Conservation (phyloP, 1,140 invertebrate species). For the Drosophila arizonae region DNA sequence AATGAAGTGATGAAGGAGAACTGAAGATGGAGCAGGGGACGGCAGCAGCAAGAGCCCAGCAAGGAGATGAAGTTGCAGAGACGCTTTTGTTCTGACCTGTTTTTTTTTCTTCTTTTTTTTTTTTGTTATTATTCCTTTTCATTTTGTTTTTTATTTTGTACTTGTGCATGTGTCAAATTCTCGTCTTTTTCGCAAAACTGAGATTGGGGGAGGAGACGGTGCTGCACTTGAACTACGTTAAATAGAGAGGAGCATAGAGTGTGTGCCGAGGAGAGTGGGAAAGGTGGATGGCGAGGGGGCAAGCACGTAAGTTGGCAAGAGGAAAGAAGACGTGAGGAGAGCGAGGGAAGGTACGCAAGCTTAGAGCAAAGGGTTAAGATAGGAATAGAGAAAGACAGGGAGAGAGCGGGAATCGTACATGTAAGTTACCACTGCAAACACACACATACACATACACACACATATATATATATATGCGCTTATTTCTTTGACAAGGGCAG, state of each 20-base stretch:
- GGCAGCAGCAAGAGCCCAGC: not conserved
- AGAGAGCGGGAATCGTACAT: not conserved
- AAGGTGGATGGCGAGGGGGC: not conserved
- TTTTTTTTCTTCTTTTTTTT: conserved; percentile 24
- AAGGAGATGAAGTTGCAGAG: conserved; percentile 4
- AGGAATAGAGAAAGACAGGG: conserved; percentile 2
- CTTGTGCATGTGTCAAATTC: conserved; percentile 72
- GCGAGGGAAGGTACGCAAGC: not conserved
- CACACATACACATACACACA: not conserved
- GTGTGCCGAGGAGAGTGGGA: not conserved
- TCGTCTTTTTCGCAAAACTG: conserved; percentile 16
- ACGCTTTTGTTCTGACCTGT: conserved; percentile 55
- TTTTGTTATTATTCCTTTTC: not conserved
- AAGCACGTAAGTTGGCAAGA: not conserved
- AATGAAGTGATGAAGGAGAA: conserved; percentile 52
- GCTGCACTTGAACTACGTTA: conserved; percentile 74
- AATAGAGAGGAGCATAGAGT: conserved; percentile 20
- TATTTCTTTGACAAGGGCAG: not conserved
- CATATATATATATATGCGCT: not conserved
- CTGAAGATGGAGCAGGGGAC: not conserved
- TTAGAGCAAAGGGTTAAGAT: too few species aligned
- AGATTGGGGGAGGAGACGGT: not conserved
- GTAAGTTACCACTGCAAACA: conserved; percentile 32
- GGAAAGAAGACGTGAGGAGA: not conserved
- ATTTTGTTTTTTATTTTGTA: conserved; percentile 34